Conservation (phyloP, 2,888 invertebrate genomes). For the Prenolepis imparis region DNA sequence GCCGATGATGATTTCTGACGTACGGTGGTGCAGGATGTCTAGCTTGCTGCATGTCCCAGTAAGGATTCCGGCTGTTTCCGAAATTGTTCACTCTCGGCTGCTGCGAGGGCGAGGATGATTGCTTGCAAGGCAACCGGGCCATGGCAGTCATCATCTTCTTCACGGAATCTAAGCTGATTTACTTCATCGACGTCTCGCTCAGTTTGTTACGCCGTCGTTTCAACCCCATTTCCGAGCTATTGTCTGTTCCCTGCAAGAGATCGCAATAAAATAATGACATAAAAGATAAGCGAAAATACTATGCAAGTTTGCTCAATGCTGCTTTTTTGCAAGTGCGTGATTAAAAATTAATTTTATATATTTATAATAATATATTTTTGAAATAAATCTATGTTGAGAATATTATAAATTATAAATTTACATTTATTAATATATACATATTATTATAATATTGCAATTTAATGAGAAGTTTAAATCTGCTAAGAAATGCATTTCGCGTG, state of each 20-base stretch:
- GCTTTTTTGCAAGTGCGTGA: neutral
- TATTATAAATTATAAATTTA: neutral
- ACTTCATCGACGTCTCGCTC: constrained; percentile 67
- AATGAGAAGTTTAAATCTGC: neutral
- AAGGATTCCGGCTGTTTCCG: constrained; percentile 79
- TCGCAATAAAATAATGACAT: neutral
- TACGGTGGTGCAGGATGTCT: constrained; percentile 80
- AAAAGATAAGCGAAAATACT: neutral
- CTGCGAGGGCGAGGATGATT: constrained; percentile 80
- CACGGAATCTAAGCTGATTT: constrained; percentile 52
- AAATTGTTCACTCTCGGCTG: constrained; percentile 80
- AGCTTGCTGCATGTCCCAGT: constrained; percentile 84
- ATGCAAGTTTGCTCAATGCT: neutral
- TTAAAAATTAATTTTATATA: neutral
- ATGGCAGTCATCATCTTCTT: constrained; percentile 85
- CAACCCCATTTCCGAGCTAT: constrained; percentile 81
- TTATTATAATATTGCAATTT: neutral
- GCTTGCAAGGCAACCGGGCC: constrained; percentile 85
- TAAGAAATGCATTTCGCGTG: neutral
- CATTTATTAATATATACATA: neutral
- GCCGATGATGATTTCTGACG: constrained; percentile 83
- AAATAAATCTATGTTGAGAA: neutral
- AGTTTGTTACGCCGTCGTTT: constrained; percentile 81
- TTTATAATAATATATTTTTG: neutral
- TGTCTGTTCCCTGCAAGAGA: constrained; percentile 75